These are phyloP conservation scores for Chamaea fasciata DNA, from an alignment of 2,113 vertebrate species.

Conservation along the genomic window DNA sequence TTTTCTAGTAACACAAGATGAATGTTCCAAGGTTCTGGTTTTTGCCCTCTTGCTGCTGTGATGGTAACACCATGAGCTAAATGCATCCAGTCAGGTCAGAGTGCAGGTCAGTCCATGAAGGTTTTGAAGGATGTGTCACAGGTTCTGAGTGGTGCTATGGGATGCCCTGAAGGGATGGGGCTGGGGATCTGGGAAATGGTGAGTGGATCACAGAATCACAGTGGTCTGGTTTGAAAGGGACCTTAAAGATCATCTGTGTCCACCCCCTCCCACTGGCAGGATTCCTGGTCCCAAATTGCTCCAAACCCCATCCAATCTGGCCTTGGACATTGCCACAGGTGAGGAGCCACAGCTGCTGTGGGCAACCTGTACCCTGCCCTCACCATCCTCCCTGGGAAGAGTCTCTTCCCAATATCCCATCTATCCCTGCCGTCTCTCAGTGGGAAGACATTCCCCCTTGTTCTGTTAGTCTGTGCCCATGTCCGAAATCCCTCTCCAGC, in stretches of 20 bases:
- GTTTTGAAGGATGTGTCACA: rapidly evolving
- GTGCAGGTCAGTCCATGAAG: neutral
- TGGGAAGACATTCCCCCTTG: neutral
- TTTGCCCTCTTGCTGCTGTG: neutral
- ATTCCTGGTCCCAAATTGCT: neutral
- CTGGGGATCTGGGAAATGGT: rapidly evolving
- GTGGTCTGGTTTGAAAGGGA: neutral
- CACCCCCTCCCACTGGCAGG: neutral
- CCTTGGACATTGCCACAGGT: neutral
- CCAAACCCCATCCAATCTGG: neutral
- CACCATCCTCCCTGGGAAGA: neutral
- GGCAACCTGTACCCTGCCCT: neutral
- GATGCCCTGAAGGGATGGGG: neutral
- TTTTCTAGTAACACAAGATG: neutral
- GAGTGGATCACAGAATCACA: neutral
- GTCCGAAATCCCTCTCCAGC: neutral
- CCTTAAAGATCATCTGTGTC: too few species aligned
- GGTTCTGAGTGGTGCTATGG: rapidly evolving
- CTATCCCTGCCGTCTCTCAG: neutral
- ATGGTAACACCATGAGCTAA: rapidly evolving
- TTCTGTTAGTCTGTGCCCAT: neutral
- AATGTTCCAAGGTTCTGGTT: neutral
- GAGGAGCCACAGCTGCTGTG: neutral
- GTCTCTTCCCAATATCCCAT: neutral
- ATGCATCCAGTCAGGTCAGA: rapidly evolving